A percentile compares a stretch with the other conserved stretches of the same genome.
Evolutionary conservation across 2,797 vertebrate genomes (phyloP).

Genomic region (Alectoris magna): DNA sequence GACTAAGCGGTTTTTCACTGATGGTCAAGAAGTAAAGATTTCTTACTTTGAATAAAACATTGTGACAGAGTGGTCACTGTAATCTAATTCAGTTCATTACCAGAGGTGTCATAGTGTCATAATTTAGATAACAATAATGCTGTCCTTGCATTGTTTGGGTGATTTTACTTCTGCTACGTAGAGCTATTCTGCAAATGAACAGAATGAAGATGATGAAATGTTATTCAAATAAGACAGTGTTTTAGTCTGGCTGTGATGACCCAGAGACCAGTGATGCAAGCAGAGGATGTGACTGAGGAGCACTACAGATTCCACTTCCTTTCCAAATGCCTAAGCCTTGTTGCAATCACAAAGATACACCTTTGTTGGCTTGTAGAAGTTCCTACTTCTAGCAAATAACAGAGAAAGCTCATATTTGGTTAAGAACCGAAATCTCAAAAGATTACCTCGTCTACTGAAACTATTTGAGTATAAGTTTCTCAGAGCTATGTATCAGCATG

Average conservation of each 20-base stretch:
- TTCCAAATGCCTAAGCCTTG: neutral
- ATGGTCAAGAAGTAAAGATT: neutral
- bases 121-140: neutral
- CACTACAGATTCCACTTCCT: neutral
- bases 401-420: neutral
- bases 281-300: neutral
- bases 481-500: neutral
- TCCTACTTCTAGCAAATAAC: neutral
- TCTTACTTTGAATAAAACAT: neutral
- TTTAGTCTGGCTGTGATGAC: neutral
- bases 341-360: neutral
- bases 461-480: neutral
- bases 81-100: neutral
- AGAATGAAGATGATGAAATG: neutral
- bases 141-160: neutral
- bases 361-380: neutral
- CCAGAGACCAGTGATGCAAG: neutral
- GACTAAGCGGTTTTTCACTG: neutral
- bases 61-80: neutral
- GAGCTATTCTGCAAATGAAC: neutral
- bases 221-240: neutral
- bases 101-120: neutral
- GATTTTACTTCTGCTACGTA: neutral
- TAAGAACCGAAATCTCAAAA: neutral
- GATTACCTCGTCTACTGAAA: neutral